Evolutionary conservation across 2,888 invertebrate genomes (phyloP).

Genomic region (Ennomos quercinarius): DNA sequence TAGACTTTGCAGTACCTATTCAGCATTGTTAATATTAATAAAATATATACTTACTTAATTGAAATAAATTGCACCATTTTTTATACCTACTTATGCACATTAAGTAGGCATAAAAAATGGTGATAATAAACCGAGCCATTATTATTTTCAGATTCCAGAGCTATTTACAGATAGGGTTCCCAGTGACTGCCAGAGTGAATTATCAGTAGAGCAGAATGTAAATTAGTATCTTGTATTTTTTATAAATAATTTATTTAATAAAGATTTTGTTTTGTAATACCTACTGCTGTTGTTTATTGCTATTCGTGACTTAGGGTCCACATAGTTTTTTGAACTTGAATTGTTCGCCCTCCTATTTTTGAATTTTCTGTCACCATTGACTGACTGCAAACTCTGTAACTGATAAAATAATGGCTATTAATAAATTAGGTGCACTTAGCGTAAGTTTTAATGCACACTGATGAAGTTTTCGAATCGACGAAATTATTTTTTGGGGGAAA

Average conservation of each 20-base stretch:
- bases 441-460: too few relatives aligned
- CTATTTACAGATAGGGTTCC: conserved; percentile 79
- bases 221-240: conserved; percentile 52
- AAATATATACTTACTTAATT: too few relatives aligned
- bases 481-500: too few relatives aligned
- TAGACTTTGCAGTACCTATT: too few relatives aligned
- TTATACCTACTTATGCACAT: too few relatives aligned
- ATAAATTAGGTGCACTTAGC: too few relatives aligned
- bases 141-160: conserved; percentile 73
- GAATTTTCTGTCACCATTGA: conserved; percentile 79
- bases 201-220: conserved; percentile 65
- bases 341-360: conserved; percentile 72
- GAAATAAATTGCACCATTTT: too few relatives aligned
- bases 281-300: conserved; percentile 11
- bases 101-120: too few relatives aligned
- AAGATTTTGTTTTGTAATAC: conserved; percentile 38
- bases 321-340: conserved; percentile 72
- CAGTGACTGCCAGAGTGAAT: conserved; percentile 80
- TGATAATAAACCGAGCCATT: too few relatives aligned
- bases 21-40: too few relatives aligned
- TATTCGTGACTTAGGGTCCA: conserved; percentile 68
- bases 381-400: conserved; percentile 73
- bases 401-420: conserved; percentile 39
- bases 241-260: conserved; percentile 45
- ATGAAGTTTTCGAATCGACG: too few relatives aligned